A percentile compares a stretch with the other conserved stretches of the same genome.
These are phyloP conservation scores for Cariama cristata DNA, from an alignment of 2,113 vertebrate species.

Conservation along the genomic window DNA sequence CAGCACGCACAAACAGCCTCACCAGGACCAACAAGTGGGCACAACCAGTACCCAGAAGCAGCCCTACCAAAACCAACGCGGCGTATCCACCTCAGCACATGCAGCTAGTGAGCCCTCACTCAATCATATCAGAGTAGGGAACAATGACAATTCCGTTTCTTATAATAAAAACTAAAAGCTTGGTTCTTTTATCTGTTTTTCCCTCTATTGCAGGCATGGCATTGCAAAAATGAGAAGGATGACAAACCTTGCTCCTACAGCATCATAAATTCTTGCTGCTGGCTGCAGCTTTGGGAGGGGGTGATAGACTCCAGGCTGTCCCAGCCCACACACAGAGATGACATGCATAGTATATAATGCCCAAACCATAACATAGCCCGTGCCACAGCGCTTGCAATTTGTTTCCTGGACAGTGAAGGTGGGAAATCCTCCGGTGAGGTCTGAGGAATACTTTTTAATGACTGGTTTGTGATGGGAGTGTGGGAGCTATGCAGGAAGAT, in stretches of 20 bases:
- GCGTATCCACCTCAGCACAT: rapidly evolving
- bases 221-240: neutral
- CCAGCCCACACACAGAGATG: neutral
- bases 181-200: neutral
- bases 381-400: neutral
- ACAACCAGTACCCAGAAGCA: neutral
- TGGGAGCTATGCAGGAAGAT: neutral
- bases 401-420: neutral
- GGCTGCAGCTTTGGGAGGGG: neutral
- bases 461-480: neutral
- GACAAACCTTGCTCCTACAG: neutral
- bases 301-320: neutral
- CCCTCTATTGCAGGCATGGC: neutral
- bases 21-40: neutral
- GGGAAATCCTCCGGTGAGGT: neutral
- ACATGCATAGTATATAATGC: neutral
- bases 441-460: neutral
- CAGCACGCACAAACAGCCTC: neutral
- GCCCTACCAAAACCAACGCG: neutral
- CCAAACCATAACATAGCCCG: neutral
- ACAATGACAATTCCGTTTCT: neutral
- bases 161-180: neutral
- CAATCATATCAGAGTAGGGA: rapidly evolving
- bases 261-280: neutral
- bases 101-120: neutral